phyloP scores from a whole-genome alignment of 2,888 invertebrate genomes.

The Polyommatus iphigenia region DNA sequence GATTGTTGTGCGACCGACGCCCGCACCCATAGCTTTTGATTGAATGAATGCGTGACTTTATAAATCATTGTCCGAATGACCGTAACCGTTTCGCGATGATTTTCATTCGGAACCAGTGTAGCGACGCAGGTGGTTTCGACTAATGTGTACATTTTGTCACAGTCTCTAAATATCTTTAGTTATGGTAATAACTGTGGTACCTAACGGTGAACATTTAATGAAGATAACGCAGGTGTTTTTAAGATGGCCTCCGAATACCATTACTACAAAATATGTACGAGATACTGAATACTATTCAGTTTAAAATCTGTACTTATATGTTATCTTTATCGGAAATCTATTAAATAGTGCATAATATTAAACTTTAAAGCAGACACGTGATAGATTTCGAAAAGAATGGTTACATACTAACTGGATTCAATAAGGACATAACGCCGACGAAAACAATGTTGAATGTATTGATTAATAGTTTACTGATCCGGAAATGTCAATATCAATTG shows the following conservation, averaged over 20 bases:
- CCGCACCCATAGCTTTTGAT: constrained; percentile 75
- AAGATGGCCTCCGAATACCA: neutral
- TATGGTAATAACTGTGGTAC: neutral
- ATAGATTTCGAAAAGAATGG: neutral
- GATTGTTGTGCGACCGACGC: constrained; percentile 78
- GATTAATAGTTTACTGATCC: constrained; percentile 13
- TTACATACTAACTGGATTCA: neutral
- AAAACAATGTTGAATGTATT: constrained; percentile 19
- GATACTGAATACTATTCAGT: neutral
- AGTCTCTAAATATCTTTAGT: neutral
- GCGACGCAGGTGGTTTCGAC: constrained; percentile 9
- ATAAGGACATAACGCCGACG: constrained; percentile 4
- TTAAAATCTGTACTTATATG: neutral
- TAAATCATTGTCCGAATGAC: constrained; percentile 65
- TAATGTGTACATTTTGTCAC: neutral
- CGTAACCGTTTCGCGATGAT: constrained; percentile 56
- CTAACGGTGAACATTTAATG: neutral
- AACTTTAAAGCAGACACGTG: neutral
- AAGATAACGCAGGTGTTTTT: neutral
- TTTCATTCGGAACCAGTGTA: constrained; percentile 12
- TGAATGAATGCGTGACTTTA: constrained; percentile 72
- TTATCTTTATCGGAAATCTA: neutral
- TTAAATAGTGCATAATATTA: neutral
- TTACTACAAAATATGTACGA: neutral
- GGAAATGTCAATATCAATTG: constrained; percentile 27